A percentile compares a stretch with the other conserved stretches of the same genome.
Conservation (phyloP, 2,888 invertebrate genomes). For the Cataglyphis altisquamis region DNA sequence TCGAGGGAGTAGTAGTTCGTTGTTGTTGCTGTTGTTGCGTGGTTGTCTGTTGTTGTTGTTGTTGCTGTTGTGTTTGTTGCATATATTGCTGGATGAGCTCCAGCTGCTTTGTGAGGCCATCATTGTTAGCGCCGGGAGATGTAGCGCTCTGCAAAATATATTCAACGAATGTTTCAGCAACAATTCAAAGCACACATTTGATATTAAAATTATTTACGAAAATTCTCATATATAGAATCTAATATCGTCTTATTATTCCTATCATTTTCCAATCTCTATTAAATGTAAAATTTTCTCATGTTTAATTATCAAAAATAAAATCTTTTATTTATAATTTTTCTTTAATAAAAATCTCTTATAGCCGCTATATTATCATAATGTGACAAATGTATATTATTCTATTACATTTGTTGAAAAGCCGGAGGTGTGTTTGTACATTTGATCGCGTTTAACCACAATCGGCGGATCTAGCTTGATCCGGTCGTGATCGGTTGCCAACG, state of each 20-base stretch:
- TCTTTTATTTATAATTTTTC: neutral
- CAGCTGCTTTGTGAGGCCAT: constrained; percentile 91
- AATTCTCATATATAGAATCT: neutral
- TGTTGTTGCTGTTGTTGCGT: constrained; percentile 79
- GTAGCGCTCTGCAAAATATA: constrained; percentile 84
- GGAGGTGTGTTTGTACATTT: constrained; percentile 24
- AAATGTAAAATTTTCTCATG: neutral
- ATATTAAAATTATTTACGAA: neutral
- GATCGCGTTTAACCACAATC: constrained; percentile 34
- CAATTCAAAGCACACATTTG: neutral
- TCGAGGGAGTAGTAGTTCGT: constrained; percentile 73
- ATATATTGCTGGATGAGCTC: constrained; percentile 92
- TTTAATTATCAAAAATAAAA: neutral
- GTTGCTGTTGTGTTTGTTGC: constrained; percentile 91
- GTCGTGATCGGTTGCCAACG: constrained; percentile 39
- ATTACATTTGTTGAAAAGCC: constrained; percentile 2
- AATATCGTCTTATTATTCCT: neutral
- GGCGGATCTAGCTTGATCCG: constrained; percentile 22
- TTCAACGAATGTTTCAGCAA: neutral
- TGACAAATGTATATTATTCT: neutral
- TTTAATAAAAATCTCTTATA: neutral
- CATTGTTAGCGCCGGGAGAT: constrained; percentile 87
- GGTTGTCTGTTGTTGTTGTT: constrained; percentile 71
- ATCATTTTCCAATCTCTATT: neutral
- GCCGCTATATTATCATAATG: neutral